These are phyloP conservation scores for Amniataba percoides DNA, from an alignment of 2,797 vertebrate genomes.

Conservation along the genomic window DNA sequence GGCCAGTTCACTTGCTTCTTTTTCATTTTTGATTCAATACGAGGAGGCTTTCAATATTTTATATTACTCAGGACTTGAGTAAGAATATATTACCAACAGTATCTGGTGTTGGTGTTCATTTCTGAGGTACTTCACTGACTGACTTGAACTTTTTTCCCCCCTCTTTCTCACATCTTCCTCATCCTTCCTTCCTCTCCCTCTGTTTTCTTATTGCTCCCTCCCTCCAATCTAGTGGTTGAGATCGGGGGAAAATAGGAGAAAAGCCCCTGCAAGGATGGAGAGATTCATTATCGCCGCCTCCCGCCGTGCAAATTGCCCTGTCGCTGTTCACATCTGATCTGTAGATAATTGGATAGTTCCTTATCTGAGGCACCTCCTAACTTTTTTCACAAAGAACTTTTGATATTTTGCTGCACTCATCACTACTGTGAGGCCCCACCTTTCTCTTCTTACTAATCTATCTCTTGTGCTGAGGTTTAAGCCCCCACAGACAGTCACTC, in stretches of 20 bases:
- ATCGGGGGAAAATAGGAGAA: conserved; percentile 38
- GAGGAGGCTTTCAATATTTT: conserved; percentile 27
- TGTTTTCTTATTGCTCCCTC: not conserved
- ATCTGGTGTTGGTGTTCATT: conserved; percentile 20
- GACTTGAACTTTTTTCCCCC: conserved; percentile 19
- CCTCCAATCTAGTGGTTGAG: conserved; percentile 12
- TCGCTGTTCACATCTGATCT: conserved; percentile 62
- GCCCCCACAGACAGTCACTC: not conserved
- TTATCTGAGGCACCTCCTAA: conserved; percentile 55
- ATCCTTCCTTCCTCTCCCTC: not conserved
- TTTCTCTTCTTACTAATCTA: conserved; percentile 24
- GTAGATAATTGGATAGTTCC: conserved; percentile 68
- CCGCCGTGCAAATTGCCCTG: conserved; percentile 56
- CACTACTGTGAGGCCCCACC: conserved; percentile 14
- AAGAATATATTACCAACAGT: not conserved
- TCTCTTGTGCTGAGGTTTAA: conserved; percentile 16
- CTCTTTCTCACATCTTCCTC: not conserved
- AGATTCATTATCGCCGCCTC: conserved; percentile 61
- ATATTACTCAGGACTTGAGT: conserved; percentile 18
- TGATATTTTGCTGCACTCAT: conserved; percentile 51
- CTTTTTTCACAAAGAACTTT: conserved; percentile 53
- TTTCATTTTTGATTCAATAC: conserved; percentile 15
- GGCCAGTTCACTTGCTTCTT: conserved; percentile 4
- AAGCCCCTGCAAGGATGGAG: conserved; percentile 40
- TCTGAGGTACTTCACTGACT: conserved; percentile 51